Evolutionary conservation across 2,888 invertebrate species (phyloP).

Genomic region (Xylota segnis): DNA sequence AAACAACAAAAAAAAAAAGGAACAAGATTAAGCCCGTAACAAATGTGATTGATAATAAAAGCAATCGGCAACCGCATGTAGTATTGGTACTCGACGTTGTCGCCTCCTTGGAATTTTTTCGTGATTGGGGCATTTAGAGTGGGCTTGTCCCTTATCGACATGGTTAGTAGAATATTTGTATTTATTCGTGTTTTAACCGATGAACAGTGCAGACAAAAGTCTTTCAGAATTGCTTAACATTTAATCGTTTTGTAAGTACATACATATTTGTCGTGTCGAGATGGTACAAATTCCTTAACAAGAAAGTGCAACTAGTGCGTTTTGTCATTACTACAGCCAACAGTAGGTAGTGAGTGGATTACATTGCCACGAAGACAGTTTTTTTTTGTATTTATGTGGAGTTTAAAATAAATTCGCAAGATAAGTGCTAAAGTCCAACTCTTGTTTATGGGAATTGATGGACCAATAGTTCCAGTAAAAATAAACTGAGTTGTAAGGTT

Average conservation of each 20-base stretch:
- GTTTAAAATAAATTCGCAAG: constrained; percentile 1
- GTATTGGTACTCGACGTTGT: constrained; percentile 40
- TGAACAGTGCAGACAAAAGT: constrained; percentile 50
- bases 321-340: neutral
- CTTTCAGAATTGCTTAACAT: constrained; percentile 6
- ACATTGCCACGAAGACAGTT: constrained; percentile 29
- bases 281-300: neutral
- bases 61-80: constrained; percentile 42
- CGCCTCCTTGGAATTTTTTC: constrained; percentile 45
- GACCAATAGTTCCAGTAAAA: neutral
- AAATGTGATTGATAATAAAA: constrained; percentile 63
- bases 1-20: constrained; percentile 19
- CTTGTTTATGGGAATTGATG: constrained; percentile 18
- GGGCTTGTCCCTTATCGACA: constrained; percentile 71
- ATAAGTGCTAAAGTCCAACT: constrained; percentile 1
- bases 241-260: constrained; percentile 15
- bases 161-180: constrained; percentile 60
- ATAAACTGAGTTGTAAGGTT: constrained; percentile 8
- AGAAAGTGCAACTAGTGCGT: neutral
- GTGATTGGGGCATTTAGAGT: constrained; percentile 47
- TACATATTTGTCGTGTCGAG: neutral
- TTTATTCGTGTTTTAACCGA: constrained; percentile 62
- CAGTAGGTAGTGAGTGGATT: neutral
- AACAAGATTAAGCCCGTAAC: constrained; percentile 39
- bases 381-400: neutral